Evolutionary conservation across 2,888 invertebrate genomes (phyloP).

Genomic region (Sinohyriopsis cumingii): DNA sequence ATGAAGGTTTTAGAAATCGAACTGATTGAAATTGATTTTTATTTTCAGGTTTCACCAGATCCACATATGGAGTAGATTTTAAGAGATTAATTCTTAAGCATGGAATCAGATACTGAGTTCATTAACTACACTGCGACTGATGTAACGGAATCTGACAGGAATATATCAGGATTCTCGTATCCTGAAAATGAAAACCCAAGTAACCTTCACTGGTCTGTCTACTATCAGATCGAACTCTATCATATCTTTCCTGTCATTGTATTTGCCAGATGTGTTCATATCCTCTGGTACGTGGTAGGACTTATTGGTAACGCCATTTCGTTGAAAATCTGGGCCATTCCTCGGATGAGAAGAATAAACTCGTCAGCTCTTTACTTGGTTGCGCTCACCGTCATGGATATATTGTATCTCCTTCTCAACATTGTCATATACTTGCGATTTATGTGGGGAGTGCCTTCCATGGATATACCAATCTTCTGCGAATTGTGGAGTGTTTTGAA

Average conservation of each 20-base stretch:
- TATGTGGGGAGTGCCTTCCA: constrained; percentile 59
- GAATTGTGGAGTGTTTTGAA: constrained; percentile 64
- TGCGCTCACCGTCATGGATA: constrained; percentile 64
- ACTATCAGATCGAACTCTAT: too few relatives aligned
- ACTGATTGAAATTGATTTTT: too few relatives aligned
- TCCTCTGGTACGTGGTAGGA: constrained; percentile 66
- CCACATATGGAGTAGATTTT: too few relatives aligned
- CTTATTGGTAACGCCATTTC: constrained; percentile 65
- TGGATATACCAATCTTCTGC: constrained; percentile 58
- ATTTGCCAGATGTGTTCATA: constrained; percentile 61
- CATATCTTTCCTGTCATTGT: constrained; percentile 34
- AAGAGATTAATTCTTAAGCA: too few relatives aligned
- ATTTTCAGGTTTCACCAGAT: too few relatives aligned
- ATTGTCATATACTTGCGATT: constrained; percentile 63
- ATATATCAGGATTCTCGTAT: too few relatives aligned
- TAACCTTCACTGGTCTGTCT: too few relatives aligned
- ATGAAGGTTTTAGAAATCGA: too few relatives aligned
- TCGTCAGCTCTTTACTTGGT: constrained; percentile 67
- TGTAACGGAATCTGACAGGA: too few relatives aligned
- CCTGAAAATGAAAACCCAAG: too few relatives aligned
- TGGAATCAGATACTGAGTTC: too few relatives aligned
- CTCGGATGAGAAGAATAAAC: constrained; percentile 62
- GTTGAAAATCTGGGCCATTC: constrained; percentile 62
- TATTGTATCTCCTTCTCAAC: constrained; percentile 60
- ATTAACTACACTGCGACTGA: too few relatives aligned